phyloP scores from a whole-genome alignment of 1,140 invertebrate species.

The Atta colombica region DNA sequence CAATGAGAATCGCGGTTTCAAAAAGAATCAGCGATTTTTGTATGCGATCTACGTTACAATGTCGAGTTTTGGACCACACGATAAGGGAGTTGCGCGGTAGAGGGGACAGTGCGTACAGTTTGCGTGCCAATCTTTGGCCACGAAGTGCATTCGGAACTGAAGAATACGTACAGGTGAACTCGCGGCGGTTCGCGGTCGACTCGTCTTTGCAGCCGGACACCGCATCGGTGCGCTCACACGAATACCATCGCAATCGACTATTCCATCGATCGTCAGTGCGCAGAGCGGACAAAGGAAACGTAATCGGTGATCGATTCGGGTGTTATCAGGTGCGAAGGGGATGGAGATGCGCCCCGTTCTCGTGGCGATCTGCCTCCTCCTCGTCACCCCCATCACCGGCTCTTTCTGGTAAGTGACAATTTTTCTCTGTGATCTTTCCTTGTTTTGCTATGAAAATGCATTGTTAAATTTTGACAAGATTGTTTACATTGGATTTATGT shows the following conservation, averaged over 20 bases:
- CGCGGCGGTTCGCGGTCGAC: background rate
- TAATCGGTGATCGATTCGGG: slow-evolving; percentile 65
- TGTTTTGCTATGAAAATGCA: background rate
- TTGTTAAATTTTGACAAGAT: background rate
- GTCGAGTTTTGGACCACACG: slow-evolving; percentile 19
- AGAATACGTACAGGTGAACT: background rate
- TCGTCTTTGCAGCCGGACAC: background rate
- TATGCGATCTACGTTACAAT: background rate
- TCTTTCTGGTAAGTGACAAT: slow-evolving; percentile 88
- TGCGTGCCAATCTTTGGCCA: slow-evolving; percentile 28
- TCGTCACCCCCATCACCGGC: slow-evolving; percentile 89
- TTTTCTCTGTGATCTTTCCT: background rate
- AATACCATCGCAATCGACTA: background rate
- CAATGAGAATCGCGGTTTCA: background rate
- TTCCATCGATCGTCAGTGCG: slow-evolving; percentile 37
- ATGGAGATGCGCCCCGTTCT: slow-evolving; percentile 89
- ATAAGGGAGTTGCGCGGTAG: slow-evolving; percentile 27
- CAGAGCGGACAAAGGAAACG: slow-evolving; percentile 27
- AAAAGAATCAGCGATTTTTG: background rate
- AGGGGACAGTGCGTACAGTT: slow-evolving; percentile 41
- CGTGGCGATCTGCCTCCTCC: slow-evolving; percentile 89
- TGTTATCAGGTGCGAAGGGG: slow-evolving; percentile 81
- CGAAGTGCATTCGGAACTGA: slow-evolving; percentile 14
- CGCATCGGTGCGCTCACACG: background rate
- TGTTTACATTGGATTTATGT: background rate